Evolutionary conservation across 1,140 invertebrate species (phyloP).

Genomic region (Metaphire vulgaris): DNA sequence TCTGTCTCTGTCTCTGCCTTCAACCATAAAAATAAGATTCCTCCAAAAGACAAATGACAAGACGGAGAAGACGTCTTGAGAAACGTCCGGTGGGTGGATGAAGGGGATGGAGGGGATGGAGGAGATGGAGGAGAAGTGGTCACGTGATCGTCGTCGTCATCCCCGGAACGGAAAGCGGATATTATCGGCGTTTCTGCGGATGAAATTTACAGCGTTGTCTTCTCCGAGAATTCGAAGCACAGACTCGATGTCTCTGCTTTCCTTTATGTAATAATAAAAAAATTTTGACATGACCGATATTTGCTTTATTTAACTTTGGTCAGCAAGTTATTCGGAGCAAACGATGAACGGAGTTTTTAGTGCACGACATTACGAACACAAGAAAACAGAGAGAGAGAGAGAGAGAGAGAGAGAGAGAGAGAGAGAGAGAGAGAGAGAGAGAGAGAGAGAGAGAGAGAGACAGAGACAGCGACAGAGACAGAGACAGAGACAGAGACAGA

Average conservation of each 20-base stretch:
- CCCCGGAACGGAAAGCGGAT: background rate
- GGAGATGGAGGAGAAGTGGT: too few species aligned
- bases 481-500: conserved; percentile 4
- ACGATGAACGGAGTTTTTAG: background rate
- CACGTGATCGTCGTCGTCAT: too few species aligned
- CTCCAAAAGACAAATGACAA: background rate
- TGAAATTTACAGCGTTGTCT: background rate
- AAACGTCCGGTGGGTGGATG: too few species aligned
- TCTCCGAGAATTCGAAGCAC: background rate
- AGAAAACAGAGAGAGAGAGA: conserved; percentile 11
- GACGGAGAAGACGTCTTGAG: background rate
- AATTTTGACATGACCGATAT: too few species aligned
- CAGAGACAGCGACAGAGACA: conserved; percentile 1
- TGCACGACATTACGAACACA: background rate
- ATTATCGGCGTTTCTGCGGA: background rate
- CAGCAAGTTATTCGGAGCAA: background rate
- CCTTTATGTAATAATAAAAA: too few species aligned
- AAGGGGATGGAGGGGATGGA: too few species aligned
- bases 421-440: conserved; percentile 7
- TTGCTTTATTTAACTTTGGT: background rate
- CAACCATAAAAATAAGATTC: background rate
- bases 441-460: background rate
- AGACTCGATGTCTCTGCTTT: background rate
- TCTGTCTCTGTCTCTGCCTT: background rate
- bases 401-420: conserved; percentile 11